Evolutionary conservation across 2,888 invertebrate genomes (phyloP).

Genomic region (Villa cingulata): DNA sequence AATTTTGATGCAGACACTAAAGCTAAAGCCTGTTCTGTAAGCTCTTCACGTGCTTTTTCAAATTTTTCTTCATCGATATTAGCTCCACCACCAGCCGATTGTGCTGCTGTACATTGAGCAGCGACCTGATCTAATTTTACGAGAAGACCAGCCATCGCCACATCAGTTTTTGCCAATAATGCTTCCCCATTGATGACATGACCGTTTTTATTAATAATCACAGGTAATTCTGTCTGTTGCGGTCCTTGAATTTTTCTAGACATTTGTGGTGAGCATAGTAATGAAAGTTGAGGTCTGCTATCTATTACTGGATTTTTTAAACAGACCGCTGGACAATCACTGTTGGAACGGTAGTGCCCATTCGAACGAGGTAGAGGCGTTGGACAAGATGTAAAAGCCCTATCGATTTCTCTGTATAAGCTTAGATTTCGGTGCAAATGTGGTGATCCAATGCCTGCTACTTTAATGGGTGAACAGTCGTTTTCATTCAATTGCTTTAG

Average conservation of each 20-base stretch:
- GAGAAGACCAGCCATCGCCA: conserved; percentile 52
- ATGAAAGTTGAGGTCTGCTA: conserved; percentile 23
- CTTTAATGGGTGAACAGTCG: conserved; percentile 31
- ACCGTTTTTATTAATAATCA: conserved; percentile 40
- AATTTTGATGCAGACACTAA: conserved; percentile 72
- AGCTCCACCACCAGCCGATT: conserved; percentile 59
- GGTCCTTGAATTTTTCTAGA: conserved; percentile 30
- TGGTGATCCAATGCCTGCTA: conserved; percentile 50
- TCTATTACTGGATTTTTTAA: conserved; percentile 18
- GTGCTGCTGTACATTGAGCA: conserved; percentile 56
- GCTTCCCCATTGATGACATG: conserved; percentile 44
- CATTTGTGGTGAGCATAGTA: conserved; percentile 44
- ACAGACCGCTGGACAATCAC: conserved; percentile 21
- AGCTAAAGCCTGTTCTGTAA: conserved; percentile 65
- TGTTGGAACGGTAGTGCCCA: conserved; percentile 23
- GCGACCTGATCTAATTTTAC: conserved; percentile 56
- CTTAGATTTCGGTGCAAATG: conserved; percentile 47
- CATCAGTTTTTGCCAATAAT: conserved; percentile 52
- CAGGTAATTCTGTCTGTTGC: conserved; percentile 14
- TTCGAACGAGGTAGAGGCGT: conserved; percentile 22
- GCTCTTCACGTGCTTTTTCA: conserved; percentile 61
- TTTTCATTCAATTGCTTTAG: conserved; percentile 42
- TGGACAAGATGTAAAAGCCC: conserved; percentile 25
- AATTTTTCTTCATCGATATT: conserved; percentile 65
- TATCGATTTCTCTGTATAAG: conserved; percentile 45